Percentiles rank a stretch among this genome's conserved stretches.
phyloP scores from a whole-genome alignment of 2,888 invertebrate genomes.

The Tinea pellionella region DNA sequence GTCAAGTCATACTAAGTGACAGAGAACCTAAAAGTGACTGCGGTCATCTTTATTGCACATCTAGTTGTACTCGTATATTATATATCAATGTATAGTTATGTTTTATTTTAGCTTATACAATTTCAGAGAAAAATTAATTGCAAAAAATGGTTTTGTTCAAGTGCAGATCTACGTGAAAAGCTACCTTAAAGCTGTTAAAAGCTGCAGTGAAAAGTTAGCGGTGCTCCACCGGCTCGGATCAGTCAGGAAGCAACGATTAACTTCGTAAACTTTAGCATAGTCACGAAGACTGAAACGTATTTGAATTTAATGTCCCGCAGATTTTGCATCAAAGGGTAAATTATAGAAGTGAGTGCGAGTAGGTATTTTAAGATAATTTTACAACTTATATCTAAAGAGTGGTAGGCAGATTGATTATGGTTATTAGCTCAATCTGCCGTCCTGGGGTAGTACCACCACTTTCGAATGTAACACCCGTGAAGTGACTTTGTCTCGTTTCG shows the following conservation, averaged over 20 bases:
- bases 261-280: slow-evolving; percentile 1
- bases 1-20: too few species aligned
- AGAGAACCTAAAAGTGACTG: too few species aligned
- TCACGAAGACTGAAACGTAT: neutral
- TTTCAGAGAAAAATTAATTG: too few species aligned
- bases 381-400: neutral
- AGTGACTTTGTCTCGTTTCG: too few species aligned
- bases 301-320: neutral
- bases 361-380: neutral
- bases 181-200: slow-evolving; percentile 1
- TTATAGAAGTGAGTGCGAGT: neutral
- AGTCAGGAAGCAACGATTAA: slow-evolving; percentile 8
- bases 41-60: too few species aligned
- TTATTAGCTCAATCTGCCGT: too few species aligned
- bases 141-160: neutral
- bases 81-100: too few species aligned
- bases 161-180: neutral
- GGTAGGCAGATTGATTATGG: too few species aligned
- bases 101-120: too few species aligned
- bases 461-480: too few species aligned
- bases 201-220: slow-evolving; percentile 6
- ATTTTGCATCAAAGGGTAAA: neutral
- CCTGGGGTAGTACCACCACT: too few species aligned
- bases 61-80: too few species aligned
- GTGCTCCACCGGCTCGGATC: neutral